phyloP scores from a whole-genome alignment of 2,888 invertebrate species.

The Buathra laborator region DNA sequence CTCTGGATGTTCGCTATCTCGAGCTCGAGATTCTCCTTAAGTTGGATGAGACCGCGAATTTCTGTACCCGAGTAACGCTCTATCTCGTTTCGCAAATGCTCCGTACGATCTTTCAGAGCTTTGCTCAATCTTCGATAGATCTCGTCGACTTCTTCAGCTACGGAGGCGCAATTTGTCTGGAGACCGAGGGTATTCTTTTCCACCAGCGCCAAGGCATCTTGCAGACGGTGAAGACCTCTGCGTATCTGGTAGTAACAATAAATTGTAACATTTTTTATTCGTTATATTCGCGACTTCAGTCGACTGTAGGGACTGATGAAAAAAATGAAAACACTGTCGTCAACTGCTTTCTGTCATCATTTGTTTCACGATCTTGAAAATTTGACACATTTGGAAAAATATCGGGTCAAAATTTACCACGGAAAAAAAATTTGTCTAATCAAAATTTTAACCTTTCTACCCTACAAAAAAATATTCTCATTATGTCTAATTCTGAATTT shows the following conservation, averaged over 20 bases:
- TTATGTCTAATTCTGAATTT: conserved; percentile 70
- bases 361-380: conserved; percentile 16
- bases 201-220: conserved; percentile 93
- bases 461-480: neutral
- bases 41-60: conserved; percentile 92
- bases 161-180: conserved; percentile 95
- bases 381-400: conserved; percentile 56
- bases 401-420: conserved; percentile 58
- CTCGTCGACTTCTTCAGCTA: conserved; percentile 97
- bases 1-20: conserved; percentile 98
- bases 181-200: conserved; percentile 96
- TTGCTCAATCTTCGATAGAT: conserved; percentile 94
- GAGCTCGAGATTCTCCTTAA: conserved; percentile 97
- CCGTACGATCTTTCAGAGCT: conserved; percentile 95
- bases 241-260: conserved; percentile 86
- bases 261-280: conserved; percentile 13
- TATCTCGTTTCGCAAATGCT: conserved; percentile 94
- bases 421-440: neutral
- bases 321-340: too few relatives aligned
- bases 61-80: conserved; percentile 97
- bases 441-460: conserved; percentile 4
- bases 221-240: conserved; percentile 94
- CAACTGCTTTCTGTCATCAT: neutral
- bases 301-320: too few relatives aligned
- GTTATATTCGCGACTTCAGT: neutral